phyloP scores from a whole-genome alignment of 1,140 invertebrate genomes.

The Mamestra configurata region DNA sequence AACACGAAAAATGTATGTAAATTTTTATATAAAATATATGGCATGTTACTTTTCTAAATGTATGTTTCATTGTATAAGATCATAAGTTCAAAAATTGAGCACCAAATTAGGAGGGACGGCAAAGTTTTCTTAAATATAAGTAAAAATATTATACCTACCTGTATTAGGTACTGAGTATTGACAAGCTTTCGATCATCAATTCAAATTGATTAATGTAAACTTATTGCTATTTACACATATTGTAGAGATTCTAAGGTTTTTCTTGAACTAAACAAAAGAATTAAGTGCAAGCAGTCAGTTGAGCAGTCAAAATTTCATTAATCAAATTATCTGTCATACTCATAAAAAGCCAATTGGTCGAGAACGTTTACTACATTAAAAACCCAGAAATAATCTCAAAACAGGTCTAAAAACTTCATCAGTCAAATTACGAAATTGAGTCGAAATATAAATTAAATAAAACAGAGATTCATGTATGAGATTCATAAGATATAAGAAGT shows the following conservation, averaged over 20 bases:
- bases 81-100: conserved; percentile 58
- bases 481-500: not conserved
- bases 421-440: not conserved
- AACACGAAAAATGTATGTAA: conserved; percentile 76
- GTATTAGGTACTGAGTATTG: not conserved
- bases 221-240: too few species aligned
- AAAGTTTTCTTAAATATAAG: conserved; percentile 50
- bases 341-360: too few species aligned
- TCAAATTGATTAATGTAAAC: too few species aligned
- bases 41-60: conserved; percentile 85
- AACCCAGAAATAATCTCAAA: not conserved
- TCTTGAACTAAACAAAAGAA: too few species aligned
- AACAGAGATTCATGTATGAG: conserved; percentile 16
- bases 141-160: conserved; percentile 11
- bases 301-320: too few species aligned
- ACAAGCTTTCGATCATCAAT: not conserved
- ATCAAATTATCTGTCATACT: too few species aligned
- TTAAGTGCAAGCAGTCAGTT: too few species aligned
- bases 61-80: conserved; percentile 69
- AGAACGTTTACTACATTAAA: too few species aligned
- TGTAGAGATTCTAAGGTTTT: too few species aligned
- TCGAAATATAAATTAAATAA: not conserved
- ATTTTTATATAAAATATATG: conserved; percentile 84
- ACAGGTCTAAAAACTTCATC: not conserved
- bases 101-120: conserved; percentile 56